These are phyloP conservation scores for Hofmannophila pseudospretella DNA, from an alignment of 2,888 invertebrate genomes.

Conservation along the genomic window DNA sequence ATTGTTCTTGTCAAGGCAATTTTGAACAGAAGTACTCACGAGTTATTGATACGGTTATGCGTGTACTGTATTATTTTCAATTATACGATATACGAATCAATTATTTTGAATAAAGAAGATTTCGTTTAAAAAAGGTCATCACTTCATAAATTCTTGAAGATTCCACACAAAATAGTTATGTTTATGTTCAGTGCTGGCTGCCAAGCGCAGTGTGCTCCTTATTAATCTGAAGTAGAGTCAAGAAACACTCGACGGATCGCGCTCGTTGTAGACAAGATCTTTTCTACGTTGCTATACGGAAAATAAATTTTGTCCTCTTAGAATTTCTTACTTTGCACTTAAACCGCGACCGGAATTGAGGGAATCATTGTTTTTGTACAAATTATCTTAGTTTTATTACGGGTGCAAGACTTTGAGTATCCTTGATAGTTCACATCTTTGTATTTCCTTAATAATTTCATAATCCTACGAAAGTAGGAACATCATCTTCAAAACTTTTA, in stretches of 20 bases:
- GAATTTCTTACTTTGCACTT: constrained; percentile 3
- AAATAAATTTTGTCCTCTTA: constrained; percentile 35
- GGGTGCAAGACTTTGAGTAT: no score
- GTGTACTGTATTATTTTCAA: not conserved
- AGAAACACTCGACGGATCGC: constrained; percentile 59
- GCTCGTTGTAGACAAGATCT: constrained; percentile 53
- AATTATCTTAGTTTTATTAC: no score
- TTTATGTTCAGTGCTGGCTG: constrained; percentile 24
- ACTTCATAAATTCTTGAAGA: constrained; percentile 28
- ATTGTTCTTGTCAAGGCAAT: no score
- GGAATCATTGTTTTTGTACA: no score
- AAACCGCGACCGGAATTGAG: not conserved
- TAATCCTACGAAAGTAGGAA: no score
- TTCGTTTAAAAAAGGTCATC: constrained; percentile 29
- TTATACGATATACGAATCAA: not conserved
- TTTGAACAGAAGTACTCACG: no score
- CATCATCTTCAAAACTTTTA: no score
- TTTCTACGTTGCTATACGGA: constrained; percentile 24
- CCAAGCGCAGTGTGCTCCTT: constrained; percentile 55
- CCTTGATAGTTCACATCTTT: no score
- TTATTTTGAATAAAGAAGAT: not conserved
- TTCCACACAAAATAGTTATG: constrained; percentile 13
- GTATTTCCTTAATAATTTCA: no score
- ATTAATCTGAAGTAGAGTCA: constrained; percentile 63
- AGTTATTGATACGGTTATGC: no score